Evolutionary conservation across 2,797 vertebrate genomes (phyloP).

Genomic region (Bradypodion pumilum): DNA sequence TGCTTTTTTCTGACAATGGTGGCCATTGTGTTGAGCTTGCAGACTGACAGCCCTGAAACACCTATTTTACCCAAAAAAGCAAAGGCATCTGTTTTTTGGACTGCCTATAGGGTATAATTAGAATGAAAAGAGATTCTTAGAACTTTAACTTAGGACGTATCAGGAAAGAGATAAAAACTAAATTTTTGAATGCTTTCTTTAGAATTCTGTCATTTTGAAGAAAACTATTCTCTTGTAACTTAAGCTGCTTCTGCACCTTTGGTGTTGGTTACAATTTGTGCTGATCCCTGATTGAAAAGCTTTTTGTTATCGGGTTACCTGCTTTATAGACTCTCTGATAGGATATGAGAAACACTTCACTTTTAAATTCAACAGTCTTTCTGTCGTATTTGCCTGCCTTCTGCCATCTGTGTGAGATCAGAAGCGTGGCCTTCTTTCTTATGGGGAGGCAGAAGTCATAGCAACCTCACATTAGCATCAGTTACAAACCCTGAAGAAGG

Average conservation of each 20-base stretch:
- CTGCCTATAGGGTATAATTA: slow-evolving; percentile 52
- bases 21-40: slow-evolving; percentile 20
- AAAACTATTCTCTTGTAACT: background rate
- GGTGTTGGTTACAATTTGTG: background rate
- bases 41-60: slow-evolving; percentile 15
- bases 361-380: background rate
- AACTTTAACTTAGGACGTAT: background rate
- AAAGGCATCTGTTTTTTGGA: slow-evolving; percentile 60
- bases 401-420: background rate
- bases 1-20: slow-evolving; percentile 16
- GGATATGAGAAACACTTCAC: background rate
- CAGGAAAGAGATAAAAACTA: slow-evolving; percentile 29
- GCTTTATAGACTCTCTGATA: background rate
- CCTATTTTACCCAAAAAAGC: slow-evolving; percentile 33
- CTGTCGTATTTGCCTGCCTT: background rate
- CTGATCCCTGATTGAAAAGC: slow-evolving; percentile 16
- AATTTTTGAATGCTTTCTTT: slow-evolving; percentile 18
- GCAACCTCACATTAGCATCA: accelerated
- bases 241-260: slow-evolving; percentile 27
- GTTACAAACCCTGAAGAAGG: background rate
- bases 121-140: slow-evolving; percentile 50
- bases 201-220: background rate
- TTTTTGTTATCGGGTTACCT: background rate
- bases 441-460: background rate
- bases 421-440: accelerated